These are phyloP conservation scores for Cephus spinipes DNA, from an alignment of 2,888 invertebrate species.

Conservation along the genomic window DNA sequence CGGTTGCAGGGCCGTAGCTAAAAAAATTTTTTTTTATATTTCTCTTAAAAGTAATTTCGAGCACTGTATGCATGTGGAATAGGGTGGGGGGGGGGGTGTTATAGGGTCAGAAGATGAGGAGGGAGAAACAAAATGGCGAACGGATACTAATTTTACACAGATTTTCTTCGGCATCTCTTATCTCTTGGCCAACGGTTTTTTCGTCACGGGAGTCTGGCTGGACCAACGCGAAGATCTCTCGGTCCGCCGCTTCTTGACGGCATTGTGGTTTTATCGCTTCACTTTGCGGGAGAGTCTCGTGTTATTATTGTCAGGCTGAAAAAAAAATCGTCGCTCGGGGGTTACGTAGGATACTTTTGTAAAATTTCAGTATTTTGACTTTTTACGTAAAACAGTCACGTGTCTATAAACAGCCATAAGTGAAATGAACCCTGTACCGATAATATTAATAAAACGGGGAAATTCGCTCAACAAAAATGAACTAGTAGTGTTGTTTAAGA, in stretches of 20 bases:
- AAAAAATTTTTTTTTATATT: background rate
- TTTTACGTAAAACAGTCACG: too few species aligned
- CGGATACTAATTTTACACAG: background rate
- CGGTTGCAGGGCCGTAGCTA: background rate
- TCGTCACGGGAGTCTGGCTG: slow-evolving; percentile 18
- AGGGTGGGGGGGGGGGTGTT: too few species aligned
- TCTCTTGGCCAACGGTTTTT: slow-evolving; percentile 19
- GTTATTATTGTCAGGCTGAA: background rate
- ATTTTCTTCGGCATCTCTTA: background rate
- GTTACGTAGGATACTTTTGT: too few species aligned
- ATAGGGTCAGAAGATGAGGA: background rate
- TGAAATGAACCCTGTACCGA: too few species aligned
- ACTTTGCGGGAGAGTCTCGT: slow-evolving; percentile 38
- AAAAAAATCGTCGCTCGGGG: background rate
- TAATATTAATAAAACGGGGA: too few species aligned
- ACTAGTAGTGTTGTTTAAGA: too few species aligned
- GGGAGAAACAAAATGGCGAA: background rate
- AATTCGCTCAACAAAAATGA: too few species aligned
- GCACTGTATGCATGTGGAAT: background rate
- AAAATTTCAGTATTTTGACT: too few species aligned
- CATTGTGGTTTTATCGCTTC: background rate
- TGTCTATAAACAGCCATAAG: too few species aligned
- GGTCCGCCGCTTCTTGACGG: slow-evolving; percentile 12
- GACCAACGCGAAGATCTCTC: slow-evolving; percentile 38
- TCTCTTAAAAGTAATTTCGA: background rate